Evolutionary conservation across 2,113 vertebrate genomes (phyloP).

Genomic region (Corythoichthys haematopterus): DNA sequence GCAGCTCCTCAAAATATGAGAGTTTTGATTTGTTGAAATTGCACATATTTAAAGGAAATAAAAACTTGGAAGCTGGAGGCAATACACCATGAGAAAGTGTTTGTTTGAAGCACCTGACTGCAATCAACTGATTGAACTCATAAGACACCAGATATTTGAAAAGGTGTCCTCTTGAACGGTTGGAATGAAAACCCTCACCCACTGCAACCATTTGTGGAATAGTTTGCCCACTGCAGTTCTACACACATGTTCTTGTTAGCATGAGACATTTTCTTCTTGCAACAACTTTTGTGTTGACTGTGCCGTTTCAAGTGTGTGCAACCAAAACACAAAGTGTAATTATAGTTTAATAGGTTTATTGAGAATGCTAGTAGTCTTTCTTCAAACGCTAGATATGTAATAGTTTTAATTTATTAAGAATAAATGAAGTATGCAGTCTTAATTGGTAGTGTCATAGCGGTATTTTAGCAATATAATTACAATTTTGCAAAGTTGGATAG

Average conservation of each 20-base stretch:
- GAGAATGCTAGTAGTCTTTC: not conserved
- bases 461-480: not conserved
- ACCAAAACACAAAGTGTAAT: not conserved
- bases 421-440: not conserved
- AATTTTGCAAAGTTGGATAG: not conserved
- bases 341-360: not conserved
- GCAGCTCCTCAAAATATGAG: constrained; percentile 61
- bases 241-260: not conserved
- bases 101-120: not conserved
- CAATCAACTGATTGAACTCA: too few species aligned
- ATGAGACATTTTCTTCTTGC: not conserved
- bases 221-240: not conserved
- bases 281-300: not conserved
- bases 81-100: constrained; percentile 28
- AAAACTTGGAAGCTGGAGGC: constrained; percentile 30
- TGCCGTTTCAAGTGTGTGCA: not conserved
- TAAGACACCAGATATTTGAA: too few species aligned
- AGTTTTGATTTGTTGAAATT: constrained; percentile 63
- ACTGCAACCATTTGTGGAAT: too few species aligned
- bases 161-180: too few species aligned
- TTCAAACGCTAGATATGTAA: not conserved
- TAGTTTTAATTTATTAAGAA: not conserved
- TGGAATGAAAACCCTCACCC: too few species aligned
- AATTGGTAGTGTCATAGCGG: not conserved
- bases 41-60: constrained; percentile 36